A percentile compares a stretch with the other conserved stretches of the same genome.
Conservation (phyloP, 1,140 invertebrate species). For the Listronotus oregonensis region DNA sequence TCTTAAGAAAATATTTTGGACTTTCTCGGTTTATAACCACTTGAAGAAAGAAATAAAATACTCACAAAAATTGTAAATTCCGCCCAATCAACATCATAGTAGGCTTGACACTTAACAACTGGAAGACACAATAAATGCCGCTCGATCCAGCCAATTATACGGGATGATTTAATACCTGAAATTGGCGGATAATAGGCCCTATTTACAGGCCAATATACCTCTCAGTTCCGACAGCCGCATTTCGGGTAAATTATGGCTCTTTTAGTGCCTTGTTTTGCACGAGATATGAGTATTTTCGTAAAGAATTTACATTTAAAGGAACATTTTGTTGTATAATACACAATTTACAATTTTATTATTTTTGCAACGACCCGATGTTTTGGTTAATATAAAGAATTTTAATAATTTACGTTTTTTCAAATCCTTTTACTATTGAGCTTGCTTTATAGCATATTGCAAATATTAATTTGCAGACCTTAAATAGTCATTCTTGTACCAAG, state of each 20-base stretch:
- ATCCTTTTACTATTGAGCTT: too few species aligned
- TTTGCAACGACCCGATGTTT: too few species aligned
- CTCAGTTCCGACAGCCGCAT: conserved; percentile 48
- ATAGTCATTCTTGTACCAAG: too few species aligned
- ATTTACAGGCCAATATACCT: conserved; percentile 53
- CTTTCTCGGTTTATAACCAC: too few species aligned
- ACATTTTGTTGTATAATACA: too few species aligned
- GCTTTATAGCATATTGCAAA: too few species aligned
- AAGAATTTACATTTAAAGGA: neutral
- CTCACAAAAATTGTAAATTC: neutral
- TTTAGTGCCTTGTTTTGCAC: conserved; percentile 14
- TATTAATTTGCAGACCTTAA: too few species aligned
- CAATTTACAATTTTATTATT: too few species aligned
- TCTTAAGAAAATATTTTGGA: too few species aligned
- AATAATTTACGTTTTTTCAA: too few species aligned
- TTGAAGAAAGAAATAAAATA: too few species aligned
- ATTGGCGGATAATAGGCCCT: conserved; percentile 53
- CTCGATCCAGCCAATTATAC: conserved; percentile 46
- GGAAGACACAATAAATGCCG: conserved; percentile 22
- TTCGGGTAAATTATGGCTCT: conserved; percentile 19
- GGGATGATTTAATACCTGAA: conserved; percentile 55
- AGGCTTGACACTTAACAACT: conserved; percentile 11
- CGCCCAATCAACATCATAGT: neutral
- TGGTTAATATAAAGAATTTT: too few species aligned
- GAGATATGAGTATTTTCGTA: conserved; percentile 2